Conservation (phyloP, 2,113 vertebrate genomes). For the Hymenochirus boettgeri region DNA sequence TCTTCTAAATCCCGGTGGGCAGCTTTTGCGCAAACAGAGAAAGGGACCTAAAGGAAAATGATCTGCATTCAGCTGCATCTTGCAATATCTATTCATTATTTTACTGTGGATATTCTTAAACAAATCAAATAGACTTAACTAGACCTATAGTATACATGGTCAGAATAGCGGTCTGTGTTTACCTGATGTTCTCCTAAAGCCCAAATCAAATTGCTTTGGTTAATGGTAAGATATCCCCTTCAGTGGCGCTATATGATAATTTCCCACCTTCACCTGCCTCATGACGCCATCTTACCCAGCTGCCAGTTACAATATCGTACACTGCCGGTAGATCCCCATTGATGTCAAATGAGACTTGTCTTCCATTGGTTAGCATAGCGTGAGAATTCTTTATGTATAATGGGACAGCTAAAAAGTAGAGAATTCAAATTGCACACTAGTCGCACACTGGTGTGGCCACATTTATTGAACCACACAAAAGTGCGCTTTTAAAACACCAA, state of each 20-base stretch:
- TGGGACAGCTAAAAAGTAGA: constrained; percentile 3
- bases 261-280: constrained; percentile 17
- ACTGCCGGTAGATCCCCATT: constrained; percentile 17
- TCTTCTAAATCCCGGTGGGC: constrained; percentile 2
- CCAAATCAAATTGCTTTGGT: background rate
- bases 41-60: background rate
- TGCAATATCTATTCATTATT: no score
- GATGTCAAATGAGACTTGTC: constrained; percentile 12
- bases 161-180: background rate
- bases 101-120: no score
- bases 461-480: no score
- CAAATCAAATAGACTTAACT: no score
- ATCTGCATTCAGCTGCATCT: no score
- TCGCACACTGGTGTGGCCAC: background rate
- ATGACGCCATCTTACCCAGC: background rate
- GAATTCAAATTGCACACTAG: background rate
- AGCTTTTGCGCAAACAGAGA: constrained; percentile 11
- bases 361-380: constrained; percentile 1
- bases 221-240: background rate
- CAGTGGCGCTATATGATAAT: background rate
- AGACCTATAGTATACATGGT: no score
- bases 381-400: constrained; percentile 20
- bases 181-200: background rate
- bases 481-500: no score
- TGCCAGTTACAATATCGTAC: constrained; percentile 29